Evolutionary conservation across 2,113 vertebrate genomes (phyloP), one percentile per base, ranked within the genome.

Genomic region (Thunnus maccoyii): DNA sequence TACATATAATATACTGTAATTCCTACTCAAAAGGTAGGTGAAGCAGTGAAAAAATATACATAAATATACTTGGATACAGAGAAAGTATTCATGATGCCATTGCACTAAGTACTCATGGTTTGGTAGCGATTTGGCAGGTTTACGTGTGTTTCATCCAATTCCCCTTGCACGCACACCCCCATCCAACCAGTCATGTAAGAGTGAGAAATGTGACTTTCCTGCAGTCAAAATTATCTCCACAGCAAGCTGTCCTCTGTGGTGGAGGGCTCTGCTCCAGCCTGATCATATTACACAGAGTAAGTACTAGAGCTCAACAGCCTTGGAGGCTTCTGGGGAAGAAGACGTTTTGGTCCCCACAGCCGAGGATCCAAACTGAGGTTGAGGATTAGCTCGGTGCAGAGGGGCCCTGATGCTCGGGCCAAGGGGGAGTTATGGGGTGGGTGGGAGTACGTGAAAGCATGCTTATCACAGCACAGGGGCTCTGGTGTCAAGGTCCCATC

Each of bases 231-330:
- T 87, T 80, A 90, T 89, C 88, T 88, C 47, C 72, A 41, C 56
- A 66, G 78, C 83, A 80, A 76, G 83, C 84, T 77, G 80, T 79
- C 80, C 80, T 76, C 72, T 9, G 77, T 27, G 44, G 63, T 36
- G 32, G 51, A 76, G 52, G 74, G 75, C 80, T 88, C 85, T 12
- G 32, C 75, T 92, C 22, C 70, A 36, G 78, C 85, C 52, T 92
- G 91, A 93, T 92, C 90, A 90, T 66, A 76, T 93, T 93, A 88
- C 85, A 90, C 88, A 90, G 74, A 76, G 74, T 76, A 55, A 83
- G 86, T 54, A 32, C 66, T 55, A 18, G 27, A 11, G 72, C 84
- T 78, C 82, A 70, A 62, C 73, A 86, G 84, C 84, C 86, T 83
- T 16, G 2, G 47, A 86, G 85, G 88, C 83, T 86, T 82, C 77